These are phyloP conservation scores for Pseudomyrmex pallidus DNA, from an alignment of 1,140 invertebrate species.

Conservation along the genomic window DNA sequence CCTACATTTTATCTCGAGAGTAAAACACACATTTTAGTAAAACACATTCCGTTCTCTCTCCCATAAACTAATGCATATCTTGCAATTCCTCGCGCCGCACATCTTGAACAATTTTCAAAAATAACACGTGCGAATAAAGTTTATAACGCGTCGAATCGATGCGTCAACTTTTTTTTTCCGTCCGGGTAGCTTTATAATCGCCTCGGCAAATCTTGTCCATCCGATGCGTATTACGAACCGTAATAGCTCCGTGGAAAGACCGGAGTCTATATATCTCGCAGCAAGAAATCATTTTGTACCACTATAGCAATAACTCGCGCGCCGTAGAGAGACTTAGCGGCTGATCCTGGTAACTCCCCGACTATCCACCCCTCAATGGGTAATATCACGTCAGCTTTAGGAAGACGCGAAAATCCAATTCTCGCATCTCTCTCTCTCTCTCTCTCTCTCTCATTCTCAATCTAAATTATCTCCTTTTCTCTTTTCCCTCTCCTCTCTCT, in stretches of 20 bases:
- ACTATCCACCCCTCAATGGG: constrained; percentile 46
- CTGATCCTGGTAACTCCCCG: constrained; percentile 52
- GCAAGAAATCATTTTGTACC: constrained; percentile 55
- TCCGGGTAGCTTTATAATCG: not conserved
- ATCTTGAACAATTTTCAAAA: not conserved
- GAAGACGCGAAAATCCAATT: constrained; percentile 60
- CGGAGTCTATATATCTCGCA: constrained; percentile 12
- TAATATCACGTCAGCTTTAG: constrained; percentile 61
- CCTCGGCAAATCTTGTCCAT: not conserved
- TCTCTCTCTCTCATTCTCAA: not conserved
- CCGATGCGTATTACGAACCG: not conserved
- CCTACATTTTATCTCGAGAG: constrained; percentile 12
- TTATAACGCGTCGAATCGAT: not conserved
- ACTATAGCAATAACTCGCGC: constrained; percentile 54
- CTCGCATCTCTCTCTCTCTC: constrained; percentile 4
- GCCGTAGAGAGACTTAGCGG: constrained; percentile 50
- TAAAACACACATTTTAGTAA: constrained; percentile 18
- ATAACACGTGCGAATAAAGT: not conserved
- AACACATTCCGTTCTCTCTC: too few species aligned
- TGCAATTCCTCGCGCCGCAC: not conserved
- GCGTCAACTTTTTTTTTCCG: not conserved
- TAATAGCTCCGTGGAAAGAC: not conserved
- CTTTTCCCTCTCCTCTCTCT: not conserved
- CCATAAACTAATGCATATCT: not conserved
- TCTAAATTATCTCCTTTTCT: not conserved